Evolutionary conservation across 2,113 vertebrate genomes (phyloP), one percentile per base, ranked within the genome.

Genomic region (Larimichthys crocea): DNA sequence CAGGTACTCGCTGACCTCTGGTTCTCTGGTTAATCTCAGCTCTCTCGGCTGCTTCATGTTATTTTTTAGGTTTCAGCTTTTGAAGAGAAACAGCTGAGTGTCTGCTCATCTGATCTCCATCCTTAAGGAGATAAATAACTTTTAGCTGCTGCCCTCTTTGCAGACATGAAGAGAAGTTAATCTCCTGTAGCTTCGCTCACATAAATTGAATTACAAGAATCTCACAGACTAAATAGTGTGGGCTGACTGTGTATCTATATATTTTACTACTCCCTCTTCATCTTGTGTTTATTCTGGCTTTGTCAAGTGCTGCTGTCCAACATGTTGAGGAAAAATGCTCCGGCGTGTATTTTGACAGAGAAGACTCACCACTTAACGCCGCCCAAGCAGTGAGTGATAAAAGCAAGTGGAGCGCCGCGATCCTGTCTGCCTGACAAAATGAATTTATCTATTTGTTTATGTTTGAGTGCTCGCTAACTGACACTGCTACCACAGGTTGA

Each of bases 371-470:
- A 67, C 80, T 88, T 83, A 48, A 75, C 52, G 67, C 74, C 16
- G 44, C 67, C 24, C 61, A 89, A 80, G 60, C 62, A 80, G 76
- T 10, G 35, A 44, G 80, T 62, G 73, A 79, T 90, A 88, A 89
- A 91, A 85, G 76, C 80, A 70, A 89, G 74, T 22, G 40, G 66
- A 64, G 82, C 66, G 46, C 65, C 91, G 61, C 92, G 92, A 85
- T 75, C 82, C 64, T 63, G 86, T 67, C 62, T 12, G 31, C 46
- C 86, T 83, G 81, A 90, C 56, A 74, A 84, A 87, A 85, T 89
- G 17, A 86, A 92, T 92, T 77, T 83, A 92, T 92, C 82, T 88
- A 26, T 86, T 86, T 89, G 82, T 92, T 92, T 89, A 78, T 76
- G 83, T 90, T 78, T 78, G 46, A 87, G 82, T 24, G 2, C 50